A percentile compares a stretch with the other conserved stretches of the same genome.
Evolutionary conservation across 2,113 vertebrate species (phyloP).

Genomic region (Pseudonaja textilis): DNA sequence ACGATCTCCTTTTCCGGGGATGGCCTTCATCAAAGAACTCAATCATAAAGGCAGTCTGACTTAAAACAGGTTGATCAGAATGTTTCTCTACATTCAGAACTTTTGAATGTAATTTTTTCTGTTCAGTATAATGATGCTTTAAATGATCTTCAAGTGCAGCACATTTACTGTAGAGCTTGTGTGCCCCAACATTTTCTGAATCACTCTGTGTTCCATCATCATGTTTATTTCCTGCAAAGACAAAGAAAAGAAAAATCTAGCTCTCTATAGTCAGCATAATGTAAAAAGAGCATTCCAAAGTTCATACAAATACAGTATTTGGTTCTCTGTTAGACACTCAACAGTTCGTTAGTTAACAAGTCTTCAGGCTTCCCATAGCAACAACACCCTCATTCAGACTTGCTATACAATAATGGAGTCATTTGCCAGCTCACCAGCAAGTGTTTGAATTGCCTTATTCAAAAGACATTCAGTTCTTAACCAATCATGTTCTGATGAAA

Average conservation of each 20-base stretch:
- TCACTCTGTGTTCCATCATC: constrained; percentile 98
- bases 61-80: constrained; percentile 66
- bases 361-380: constrained; percentile 44
- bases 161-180: constrained; percentile 82
- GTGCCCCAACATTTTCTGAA: constrained; percentile 88
- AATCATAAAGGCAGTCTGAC: constrained; percentile 90
- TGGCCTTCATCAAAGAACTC: constrained; percentile 92
- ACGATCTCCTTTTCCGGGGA: constrained; percentile 88
- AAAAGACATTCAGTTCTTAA: constrained; percentile 33
- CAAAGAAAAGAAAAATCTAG: constrained; percentile 28
- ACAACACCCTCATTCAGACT: constrained; percentile 48
- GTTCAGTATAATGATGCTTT: constrained; percentile 76
- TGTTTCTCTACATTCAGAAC: constrained; percentile 69
- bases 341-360: constrained; percentile 46
- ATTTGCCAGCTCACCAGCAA: constrained; percentile 37
- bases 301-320: constrained; percentile 39
- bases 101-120: constrained; percentile 70
- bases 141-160: constrained; percentile 86
- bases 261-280: constrained; percentile 32
- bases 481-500: constrained; percentile 21
- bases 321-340: constrained; percentile 41
- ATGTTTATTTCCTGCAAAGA: constrained; percentile 89
- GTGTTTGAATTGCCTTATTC: constrained; percentile 27
- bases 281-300: background rate
- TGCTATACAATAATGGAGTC: constrained; percentile 37